Evolutionary conservation across 2,113 vertebrate genomes (phyloP).

Genomic region (Malurus alboscapulatus): DNA sequence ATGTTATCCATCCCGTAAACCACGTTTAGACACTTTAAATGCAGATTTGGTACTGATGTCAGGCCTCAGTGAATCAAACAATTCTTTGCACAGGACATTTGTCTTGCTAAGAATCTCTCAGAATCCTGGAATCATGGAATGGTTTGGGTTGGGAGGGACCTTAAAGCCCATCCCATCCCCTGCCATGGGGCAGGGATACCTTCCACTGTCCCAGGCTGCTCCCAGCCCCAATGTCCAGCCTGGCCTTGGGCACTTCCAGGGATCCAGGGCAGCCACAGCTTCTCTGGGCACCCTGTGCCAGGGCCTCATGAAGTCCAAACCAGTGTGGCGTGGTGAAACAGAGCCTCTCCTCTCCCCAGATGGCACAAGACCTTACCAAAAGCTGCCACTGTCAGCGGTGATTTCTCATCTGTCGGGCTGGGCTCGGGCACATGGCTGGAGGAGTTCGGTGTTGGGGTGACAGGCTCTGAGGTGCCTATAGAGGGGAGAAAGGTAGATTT

Average conservation of each 20-base stretch:
- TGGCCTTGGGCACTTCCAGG: neutral
- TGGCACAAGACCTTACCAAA: conserved; percentile 31
- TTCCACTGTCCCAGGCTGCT: rapidly evolving
- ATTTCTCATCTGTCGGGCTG: neutral
- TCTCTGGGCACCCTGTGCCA: neutral
- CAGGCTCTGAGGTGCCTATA: neutral
- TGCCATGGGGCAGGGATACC: neutral
- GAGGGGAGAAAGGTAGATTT: neutral
- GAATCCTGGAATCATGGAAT: neutral
- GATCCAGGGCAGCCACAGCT: neutral
- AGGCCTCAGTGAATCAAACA: neutral
- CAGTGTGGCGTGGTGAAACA: neutral
- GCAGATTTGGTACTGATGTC: neutral
- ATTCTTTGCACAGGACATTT: neutral
- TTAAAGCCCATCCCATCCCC: neutral
- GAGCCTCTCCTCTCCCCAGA: neutral
- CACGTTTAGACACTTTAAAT: neutral
- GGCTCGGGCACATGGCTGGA: neutral
- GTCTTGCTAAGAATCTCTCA: neutral
- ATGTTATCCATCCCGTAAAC: neutral
- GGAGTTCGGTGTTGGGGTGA: neutral
- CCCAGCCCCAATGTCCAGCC: rapidly evolving
- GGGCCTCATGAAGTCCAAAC: neutral
- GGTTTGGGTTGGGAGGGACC: neutral
- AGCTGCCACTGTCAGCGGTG: conserved; percentile 41